phyloP scores from a whole-genome alignment of 2,888 invertebrate genomes.

The Caenorhabditis becei region DNA sequence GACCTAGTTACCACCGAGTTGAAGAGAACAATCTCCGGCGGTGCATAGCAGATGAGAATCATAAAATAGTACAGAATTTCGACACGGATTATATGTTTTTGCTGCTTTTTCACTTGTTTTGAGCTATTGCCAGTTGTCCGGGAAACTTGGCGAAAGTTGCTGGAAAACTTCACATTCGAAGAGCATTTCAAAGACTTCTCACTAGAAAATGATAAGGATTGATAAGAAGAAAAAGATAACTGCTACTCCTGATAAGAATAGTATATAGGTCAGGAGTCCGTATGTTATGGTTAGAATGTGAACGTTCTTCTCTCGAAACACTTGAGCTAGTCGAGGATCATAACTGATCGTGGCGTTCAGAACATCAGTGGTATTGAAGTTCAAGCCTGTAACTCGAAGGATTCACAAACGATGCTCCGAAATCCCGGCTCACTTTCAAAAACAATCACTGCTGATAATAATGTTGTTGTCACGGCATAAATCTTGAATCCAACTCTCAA shows the following conservation, averaged over 20 bases:
- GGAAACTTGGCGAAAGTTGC: not conserved
- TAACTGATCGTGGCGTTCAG: not conserved
- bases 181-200: not conserved
- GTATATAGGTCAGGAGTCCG: not conserved
- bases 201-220: not conserved
- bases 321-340: not conserved
- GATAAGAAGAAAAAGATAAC: not conserved
- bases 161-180: conserved; percentile 12
- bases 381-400: conserved; percentile 15
- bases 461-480: not conserved
- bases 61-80: conserved; percentile 21
- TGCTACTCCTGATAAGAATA: not conserved
- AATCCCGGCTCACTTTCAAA: not conserved
- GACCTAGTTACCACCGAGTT: not conserved
- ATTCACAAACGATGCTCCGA: no score
- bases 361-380: not conserved
- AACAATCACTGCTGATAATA: not conserved
- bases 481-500: not conserved
- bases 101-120: conserved; percentile 1
- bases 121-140: not conserved
- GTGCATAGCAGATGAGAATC: conserved; percentile 7
- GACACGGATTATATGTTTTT: conserved; percentile 15
- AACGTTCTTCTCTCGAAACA: conserved; percentile 6
- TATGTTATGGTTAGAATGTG: not conserved
- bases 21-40: not conserved